Evolutionary conservation across 2,113 vertebrate genomes (phyloP), one percentile per base, ranked within the genome.

Genomic region (Caranx melampygus): DNA sequence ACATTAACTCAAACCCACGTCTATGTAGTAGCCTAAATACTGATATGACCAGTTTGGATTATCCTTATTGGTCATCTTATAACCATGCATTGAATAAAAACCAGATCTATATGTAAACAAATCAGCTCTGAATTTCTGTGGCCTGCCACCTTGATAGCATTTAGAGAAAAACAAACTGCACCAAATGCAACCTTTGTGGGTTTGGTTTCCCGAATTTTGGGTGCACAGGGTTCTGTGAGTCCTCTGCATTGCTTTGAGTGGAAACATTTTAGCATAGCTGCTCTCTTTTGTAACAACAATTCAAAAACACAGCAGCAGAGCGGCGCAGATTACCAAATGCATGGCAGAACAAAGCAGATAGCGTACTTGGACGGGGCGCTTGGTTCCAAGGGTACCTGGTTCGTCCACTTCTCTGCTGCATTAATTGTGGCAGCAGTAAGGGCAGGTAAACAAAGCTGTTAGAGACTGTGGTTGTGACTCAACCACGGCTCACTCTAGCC

Each of bases 381-480:
- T 44, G 75, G 81, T 78, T 89, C 78, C 77, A 77, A 74, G 78
- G 81, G 76, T 86, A 75, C 83, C 88, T 85, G 79, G 82, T 76
- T 80, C 14, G 76, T 80, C 80, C 85, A 89, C 88, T 91, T 72
- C 82, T 88, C 68, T 47, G 84, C 81, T 83, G 87, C 84, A 88
- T 86, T 88, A 87, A 92, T 90, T 77, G 80, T 85, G 82, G 68
- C 88, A 76, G 76, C 87, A 78, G 72, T 63, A 72, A 86, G 92
- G 90, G 85, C 91, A 90, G 81, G 78, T 92, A 93, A 93, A 94
- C 92, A 93, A 93, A 92, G 89, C 90, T 91, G 84, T 88, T 90
- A 59, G 79, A 83, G 86, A 87, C 84, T 63, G 37, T 63, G 64
- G 78, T 78, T 81, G 88, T 91, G 89, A 91, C 82, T 92, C 84